phyloP scores from a whole-genome alignment of 2,888 invertebrate genomes.

The Eucera pruinosa region DNA sequence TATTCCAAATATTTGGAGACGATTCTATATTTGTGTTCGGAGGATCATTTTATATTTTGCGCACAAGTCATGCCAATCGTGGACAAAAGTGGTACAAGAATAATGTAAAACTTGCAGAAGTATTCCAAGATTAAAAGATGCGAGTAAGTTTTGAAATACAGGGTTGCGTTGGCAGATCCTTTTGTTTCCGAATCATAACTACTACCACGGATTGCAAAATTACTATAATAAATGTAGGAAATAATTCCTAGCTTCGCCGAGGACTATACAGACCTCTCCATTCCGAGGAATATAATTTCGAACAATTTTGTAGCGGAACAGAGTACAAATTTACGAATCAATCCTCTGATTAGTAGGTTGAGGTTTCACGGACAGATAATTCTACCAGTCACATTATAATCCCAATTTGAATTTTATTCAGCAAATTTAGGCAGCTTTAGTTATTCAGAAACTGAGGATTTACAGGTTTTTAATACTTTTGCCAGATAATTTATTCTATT shows the following conservation, averaged over 20 bases:
- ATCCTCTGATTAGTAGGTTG: background rate
- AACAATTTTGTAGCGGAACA: background rate
- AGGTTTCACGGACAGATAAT: background rate
- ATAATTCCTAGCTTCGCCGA: background rate
- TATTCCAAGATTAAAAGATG: background rate
- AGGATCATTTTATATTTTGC: no score
- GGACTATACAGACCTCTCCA: no score
- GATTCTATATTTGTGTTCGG: no score
- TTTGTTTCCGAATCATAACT: background rate
- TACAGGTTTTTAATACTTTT: no score
- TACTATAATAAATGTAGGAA: conserved; percentile 1
- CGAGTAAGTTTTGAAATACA: background rate
- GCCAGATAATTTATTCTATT: no score
- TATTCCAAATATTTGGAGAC: no score
- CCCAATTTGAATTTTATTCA: background rate
- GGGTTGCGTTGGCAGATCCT: background rate
- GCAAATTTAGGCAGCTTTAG: background rate
- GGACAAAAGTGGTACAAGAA: no score
- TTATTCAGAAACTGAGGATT: background rate
- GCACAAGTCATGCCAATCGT: background rate
- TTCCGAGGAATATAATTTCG: background rate
- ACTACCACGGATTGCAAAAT: conserved; percentile 1
- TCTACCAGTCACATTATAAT: no score
- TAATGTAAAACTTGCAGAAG: background rate
- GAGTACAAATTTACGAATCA: background rate